These are phyloP conservation scores for Natator depressus DNA, from an alignment of 2,113 vertebrate species.

Conservation along the genomic window DNA sequence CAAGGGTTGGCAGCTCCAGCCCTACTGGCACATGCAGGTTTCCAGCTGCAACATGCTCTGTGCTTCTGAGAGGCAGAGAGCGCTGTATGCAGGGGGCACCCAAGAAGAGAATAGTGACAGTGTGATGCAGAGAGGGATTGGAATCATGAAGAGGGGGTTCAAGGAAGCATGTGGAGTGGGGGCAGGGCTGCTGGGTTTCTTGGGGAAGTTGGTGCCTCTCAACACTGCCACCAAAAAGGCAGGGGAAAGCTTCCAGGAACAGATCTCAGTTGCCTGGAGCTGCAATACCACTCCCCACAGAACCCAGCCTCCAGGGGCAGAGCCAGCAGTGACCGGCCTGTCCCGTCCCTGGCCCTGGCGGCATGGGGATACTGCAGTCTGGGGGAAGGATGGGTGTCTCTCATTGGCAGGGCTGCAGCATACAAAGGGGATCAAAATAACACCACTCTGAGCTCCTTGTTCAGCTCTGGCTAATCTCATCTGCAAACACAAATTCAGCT, in stretches of 20 bases:
- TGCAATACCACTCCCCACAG: rapidly evolving
- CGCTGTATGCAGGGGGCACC: background rate
- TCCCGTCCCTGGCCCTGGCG: background rate
- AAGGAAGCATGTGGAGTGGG: background rate
- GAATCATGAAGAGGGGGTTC: background rate
- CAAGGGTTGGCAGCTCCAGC: background rate
- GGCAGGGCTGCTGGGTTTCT: background rate
- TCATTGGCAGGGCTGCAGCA: background rate
- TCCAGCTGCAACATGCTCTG: background rate
- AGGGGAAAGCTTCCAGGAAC: background rate
- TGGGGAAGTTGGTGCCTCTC: background rate
- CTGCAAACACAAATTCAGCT: background rate
- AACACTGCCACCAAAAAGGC: background rate
- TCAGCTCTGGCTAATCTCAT: background rate
- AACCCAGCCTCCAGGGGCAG: background rate
- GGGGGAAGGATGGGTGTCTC: background rate
- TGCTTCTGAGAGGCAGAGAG: rapidly evolving
- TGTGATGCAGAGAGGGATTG: background rate
- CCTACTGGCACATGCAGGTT: background rate
- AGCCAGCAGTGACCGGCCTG: rapidly evolving
- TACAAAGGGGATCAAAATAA: background rate
- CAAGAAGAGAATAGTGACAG: background rate
- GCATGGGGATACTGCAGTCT: background rate
- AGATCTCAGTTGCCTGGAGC: background rate
- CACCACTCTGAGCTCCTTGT: background rate